Evolutionary conservation across 2,113 vertebrate species (phyloP), one percentile per base, ranked within the genome.

Genomic region (Pyrgilauda ruficollis): DNA sequence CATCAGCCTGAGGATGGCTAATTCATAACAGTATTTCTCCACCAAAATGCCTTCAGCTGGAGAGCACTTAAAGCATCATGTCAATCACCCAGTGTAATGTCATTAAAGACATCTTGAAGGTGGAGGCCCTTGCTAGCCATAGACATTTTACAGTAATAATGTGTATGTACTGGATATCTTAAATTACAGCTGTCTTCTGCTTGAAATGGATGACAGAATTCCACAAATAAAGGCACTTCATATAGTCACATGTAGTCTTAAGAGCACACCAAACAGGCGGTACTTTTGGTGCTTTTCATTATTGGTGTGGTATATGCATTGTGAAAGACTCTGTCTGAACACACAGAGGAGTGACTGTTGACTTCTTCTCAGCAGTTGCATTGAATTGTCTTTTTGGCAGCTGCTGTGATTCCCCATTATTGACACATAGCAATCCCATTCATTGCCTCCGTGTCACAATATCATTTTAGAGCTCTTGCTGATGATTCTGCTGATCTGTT

Each of bases 201-300:
- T 86, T 2, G 0, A 46, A 52, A 10, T 31, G 16, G 37, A 35
- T 39, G 17, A 44, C 5, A 17, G 26, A 77, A 70, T 87, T 87
- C 19, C 19, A 7, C 27, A 39, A 41, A 58, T 18, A 74, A 72
- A 63, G 27, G 6, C 4, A 33, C 7, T 53, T 93, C 28, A 13
- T 24, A 16, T 1, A 50, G n/a, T 31, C 31, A 31, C 4, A 15
- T 15, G 10, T 15, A 16, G 3, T 35, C 24, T 31, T 39, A 49
- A 67, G 3, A 70, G 8, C 49, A 3, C 18, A 50, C 8, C 11
- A 53, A 27, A 9, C 4, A 37, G 10, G 2, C 1, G 15, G 0
- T 6, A 28, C 2, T 46, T 39, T 30, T 26, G 23, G 6, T 46
- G 11, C 4, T 16, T 39, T 31, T 73, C 13, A 26, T 80, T 59